These are phyloP conservation scores for Perca schrenkii DNA, from an alignment of 2,113 vertebrate species.

Conservation along the genomic window DNA sequence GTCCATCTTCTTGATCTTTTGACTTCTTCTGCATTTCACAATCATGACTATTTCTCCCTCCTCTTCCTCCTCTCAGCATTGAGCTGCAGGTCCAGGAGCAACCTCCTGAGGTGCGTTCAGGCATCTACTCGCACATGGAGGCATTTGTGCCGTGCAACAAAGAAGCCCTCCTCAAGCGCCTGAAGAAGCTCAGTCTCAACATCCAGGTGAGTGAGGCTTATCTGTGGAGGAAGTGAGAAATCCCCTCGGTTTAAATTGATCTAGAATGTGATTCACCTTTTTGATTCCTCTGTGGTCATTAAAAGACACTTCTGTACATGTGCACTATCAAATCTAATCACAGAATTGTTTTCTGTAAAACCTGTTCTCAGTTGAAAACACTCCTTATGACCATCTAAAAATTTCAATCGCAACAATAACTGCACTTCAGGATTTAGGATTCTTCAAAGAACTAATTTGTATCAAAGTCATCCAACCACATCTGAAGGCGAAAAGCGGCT, in stretches of 20 bases:
- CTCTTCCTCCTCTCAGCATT: constrained; percentile 85
- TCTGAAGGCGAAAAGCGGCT: not conserved
- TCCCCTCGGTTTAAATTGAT: not conserved
- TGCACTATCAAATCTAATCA: not conserved
- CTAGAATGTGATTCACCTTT: not conserved
- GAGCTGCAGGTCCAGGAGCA: constrained; percentile 98
- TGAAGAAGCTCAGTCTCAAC: constrained; percentile 97
- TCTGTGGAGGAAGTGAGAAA: constrained; percentile 21
- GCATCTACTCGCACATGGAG: constrained; percentile 94
- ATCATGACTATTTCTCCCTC: constrained; percentile 9
- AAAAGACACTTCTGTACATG: not conserved
- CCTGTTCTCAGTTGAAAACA: not conserved
- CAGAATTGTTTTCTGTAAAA: not conserved
- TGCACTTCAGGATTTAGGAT: not conserved
- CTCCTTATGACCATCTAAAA: not conserved
- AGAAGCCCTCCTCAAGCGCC: constrained; percentile 94
- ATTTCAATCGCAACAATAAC: not conserved
- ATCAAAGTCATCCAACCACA: not conserved
- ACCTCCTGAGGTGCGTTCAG: constrained; percentile 85
- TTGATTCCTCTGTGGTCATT: not conserved
- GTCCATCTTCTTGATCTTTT: not conserved
- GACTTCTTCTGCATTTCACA: not conserved
- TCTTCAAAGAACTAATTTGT: not conserved
- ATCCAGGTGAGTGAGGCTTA: constrained; percentile 89
- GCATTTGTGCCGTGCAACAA: constrained; percentile 98